A percentile compares a stretch with the other conserved stretches of the same genome.
Evolutionary conservation across 2,888 invertebrate genomes (phyloP).

Genomic region (Julus scanicus): DNA sequence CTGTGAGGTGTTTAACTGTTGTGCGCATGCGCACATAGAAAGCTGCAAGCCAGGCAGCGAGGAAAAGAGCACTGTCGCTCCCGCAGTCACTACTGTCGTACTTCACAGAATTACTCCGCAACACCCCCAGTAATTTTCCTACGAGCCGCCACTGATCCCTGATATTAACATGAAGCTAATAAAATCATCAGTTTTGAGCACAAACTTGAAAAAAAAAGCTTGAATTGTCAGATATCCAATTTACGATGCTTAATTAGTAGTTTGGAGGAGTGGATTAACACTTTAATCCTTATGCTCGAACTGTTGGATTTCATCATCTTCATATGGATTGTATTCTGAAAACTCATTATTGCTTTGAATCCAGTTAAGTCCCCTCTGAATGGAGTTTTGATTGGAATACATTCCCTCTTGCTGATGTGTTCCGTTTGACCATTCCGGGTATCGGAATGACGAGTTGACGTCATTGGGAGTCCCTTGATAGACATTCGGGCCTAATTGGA

Average conservation of each 20-base stretch:
- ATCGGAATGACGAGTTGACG: not conserved
- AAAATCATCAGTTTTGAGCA: too few species aligned
- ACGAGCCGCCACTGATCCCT: too few species aligned
- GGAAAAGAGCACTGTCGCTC: too few species aligned
- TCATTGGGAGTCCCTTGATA: not conserved
- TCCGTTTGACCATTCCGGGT: not conserved
- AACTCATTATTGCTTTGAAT: conserved; percentile 46
- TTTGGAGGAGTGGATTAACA: not conserved
- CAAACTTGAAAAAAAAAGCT: too few species aligned
- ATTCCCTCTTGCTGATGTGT: not conserved
- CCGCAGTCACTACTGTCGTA: too few species aligned
- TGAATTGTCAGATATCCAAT: too few species aligned
- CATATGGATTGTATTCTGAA: not conserved
- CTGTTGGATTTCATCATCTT: conserved; percentile 14
- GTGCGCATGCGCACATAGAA: too few species aligned
- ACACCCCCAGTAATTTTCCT: too few species aligned
- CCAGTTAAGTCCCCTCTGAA: conserved; percentile 30
- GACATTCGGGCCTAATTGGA: conserved; percentile 23
- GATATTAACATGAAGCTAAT: too few species aligned
- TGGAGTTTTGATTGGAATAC: conserved; percentile 49
- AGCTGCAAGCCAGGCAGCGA: too few species aligned
- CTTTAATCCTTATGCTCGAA: not conserved
- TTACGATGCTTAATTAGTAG: not conserved
- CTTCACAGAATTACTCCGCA: too few species aligned
- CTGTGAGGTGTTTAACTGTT: too few species aligned